Evolutionary conservation across 2,888 invertebrate genomes (phyloP).

Genomic region (Rhagonycha fulva): DNA sequence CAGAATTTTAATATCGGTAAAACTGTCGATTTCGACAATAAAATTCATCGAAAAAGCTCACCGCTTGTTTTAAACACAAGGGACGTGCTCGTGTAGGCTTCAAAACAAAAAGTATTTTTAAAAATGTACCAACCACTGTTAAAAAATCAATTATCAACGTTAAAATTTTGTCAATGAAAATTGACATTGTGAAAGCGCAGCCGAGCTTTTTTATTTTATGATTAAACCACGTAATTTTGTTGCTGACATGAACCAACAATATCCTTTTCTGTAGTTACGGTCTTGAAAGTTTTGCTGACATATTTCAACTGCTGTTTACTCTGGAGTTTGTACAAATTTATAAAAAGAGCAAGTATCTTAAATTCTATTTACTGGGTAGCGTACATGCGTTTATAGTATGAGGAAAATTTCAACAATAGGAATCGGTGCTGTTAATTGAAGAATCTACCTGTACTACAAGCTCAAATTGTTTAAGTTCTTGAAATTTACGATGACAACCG

Average conservation of each 20-base stretch:
- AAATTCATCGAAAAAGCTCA: neutral
- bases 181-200: neutral
- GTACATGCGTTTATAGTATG: slow-evolving; percentile 5
- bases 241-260: neutral
- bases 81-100: neutral
- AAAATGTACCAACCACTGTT: neutral
- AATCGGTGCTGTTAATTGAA: slow-evolving; percentile 27
- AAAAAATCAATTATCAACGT: neutral
- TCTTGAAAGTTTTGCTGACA: neutral
- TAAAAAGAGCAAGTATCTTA: slow-evolving; percentile 1
- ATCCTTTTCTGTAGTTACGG: neutral
- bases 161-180: neutral
- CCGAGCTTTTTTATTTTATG: neutral
- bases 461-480: slow-evolving; percentile 31
- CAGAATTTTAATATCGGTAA: slow-evolving; percentile 7
- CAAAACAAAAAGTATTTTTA: neutral
- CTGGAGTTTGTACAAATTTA: neutral
- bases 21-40: neutral
- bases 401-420: slow-evolving; percentile 16
- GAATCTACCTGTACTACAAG: slow-evolving; percentile 22
- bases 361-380: neutral
- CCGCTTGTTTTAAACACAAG: neutral
- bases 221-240: neutral
- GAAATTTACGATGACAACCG: slow-evolving; percentile 49
- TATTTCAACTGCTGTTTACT: neutral